Evolutionary conservation across 1,140 invertebrate genomes (phyloP).

Genomic region (Sitodiplosis mosellana): DNA sequence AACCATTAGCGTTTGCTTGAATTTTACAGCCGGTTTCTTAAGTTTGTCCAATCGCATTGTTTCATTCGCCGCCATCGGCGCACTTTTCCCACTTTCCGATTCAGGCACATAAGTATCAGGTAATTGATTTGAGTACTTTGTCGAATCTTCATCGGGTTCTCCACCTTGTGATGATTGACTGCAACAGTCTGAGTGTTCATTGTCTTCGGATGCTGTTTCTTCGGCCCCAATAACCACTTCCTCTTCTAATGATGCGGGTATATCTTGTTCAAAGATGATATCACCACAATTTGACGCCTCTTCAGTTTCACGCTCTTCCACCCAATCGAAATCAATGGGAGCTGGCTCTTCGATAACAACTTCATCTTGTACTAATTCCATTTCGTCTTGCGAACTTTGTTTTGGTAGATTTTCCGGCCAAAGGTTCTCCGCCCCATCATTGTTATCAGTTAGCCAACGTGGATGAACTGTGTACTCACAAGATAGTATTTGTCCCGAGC

Average conservation of each 20-base stretch:
- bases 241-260: constrained; percentile 1
- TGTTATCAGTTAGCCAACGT: constrained; percentile 43
- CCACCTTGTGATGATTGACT: not conserved
- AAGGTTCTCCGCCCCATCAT: constrained; percentile 4
- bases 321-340: constrained; percentile 1
- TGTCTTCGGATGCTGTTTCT: not conserved
- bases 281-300: constrained; percentile 1
- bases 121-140: not conserved
- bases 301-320: not conserved
- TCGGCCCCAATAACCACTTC: constrained; percentile 2
- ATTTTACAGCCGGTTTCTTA: not conserved
- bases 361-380: not conserved
- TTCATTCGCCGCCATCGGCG: not conserved
- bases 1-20: constrained; percentile 1
- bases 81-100: not conserved
- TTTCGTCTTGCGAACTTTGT: not conserved
- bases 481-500: constrained; percentile 20
- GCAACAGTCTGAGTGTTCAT: not conserved
- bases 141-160: not conserved
- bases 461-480: constrained; percentile 43
- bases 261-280: constrained; percentile 4
- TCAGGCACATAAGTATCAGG: not conserved
- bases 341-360: constrained; percentile 2
- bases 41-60: not conserved
- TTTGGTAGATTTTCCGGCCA: not conserved